Evolutionary conservation across 2,888 invertebrate species (phyloP).

Genomic region (Disparrhopalites patrizii): DNA sequence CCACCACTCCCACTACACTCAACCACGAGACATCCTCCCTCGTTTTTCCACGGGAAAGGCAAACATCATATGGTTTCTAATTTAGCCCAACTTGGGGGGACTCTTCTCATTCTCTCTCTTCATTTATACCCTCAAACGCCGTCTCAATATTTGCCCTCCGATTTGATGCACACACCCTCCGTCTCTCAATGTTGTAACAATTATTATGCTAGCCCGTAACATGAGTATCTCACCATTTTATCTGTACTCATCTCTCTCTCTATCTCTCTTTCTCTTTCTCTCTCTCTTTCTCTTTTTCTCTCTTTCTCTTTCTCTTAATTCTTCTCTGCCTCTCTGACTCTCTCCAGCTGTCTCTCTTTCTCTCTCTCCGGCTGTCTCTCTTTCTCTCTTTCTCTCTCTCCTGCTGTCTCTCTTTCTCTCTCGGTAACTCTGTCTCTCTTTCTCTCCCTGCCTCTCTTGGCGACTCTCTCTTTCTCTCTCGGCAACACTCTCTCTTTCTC

Average conservation of each 20-base stretch:
- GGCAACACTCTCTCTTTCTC: slow-evolving; percentile 3
- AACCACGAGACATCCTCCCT: too few species aligned
- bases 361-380: slow-evolving; percentile 2
- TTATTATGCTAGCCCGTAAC: slow-evolving; percentile 9
- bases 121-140: too few species aligned
- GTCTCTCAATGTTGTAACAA: slow-evolving; percentile 4
- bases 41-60: slow-evolving; percentile 18
- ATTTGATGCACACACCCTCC: slow-evolving; percentile 29
- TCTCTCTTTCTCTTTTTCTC: neutral
- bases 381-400: neutral
- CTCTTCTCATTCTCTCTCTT: neutral
- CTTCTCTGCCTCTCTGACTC: neutral
- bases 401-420: slow-evolving; percentile 6
- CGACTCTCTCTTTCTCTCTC: slow-evolving; percentile 4
- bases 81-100: slow-evolving; percentile 45
- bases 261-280: slow-evolving; percentile 11
- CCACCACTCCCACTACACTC: too few species aligned
- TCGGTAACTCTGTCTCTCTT: neutral
- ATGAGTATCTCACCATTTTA: neutral
- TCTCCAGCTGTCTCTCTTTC: slow-evolving; percentile 12
- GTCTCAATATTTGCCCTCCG: slow-evolving; percentile 31
- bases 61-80: slow-evolving; percentile 48
- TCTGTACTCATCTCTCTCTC: neutral
- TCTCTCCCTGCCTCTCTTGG: slow-evolving; percentile 9
- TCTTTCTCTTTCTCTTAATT: slow-evolving; percentile 9